Evolutionary conservation across 2,113 vertebrate genomes (phyloP), one percentile per base, ranked within the genome.

Genomic region (Microcebus griseorufus): DNA sequence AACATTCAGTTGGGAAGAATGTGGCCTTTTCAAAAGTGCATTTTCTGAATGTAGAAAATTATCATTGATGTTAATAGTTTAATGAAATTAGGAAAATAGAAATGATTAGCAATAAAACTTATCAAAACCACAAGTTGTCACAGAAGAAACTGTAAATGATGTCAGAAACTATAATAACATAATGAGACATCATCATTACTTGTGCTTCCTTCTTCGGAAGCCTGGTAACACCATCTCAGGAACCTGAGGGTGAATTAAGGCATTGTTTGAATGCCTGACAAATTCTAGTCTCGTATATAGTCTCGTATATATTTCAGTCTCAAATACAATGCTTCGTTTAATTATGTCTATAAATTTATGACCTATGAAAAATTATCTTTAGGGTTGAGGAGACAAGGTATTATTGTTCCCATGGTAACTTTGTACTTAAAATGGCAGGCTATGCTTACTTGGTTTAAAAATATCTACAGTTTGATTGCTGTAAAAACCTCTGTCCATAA

Each of bases 341-440:
- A 93, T 86, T 67, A 70, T 87, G 78, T 85, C 62, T 72, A 17
- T 62, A 29, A 51, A 64, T 88, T 94, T 94, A 82, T 97, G 80
- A 73, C 70, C 88, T 87, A 70, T 75, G 69, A 88, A 96, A 13
- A 94, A 13, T 84, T 90, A 95, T 83, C 75, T 95, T 83, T 90
- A 81, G 58, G 65, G 34, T 90, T n/a, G 23, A 37, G 23, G 39
- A 85, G 86, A 96, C 11, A 88, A 88, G 42, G 60, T 96, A 45
- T 81, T 93, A 76, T 48, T 23, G 82, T 96, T 96, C 85, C 88
- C 85, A 93, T 96, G 85, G 93, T 91, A 96, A 98, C 93, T 90
- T 87, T 90, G 58, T 81, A 88, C 84, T 95, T 94, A 88, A 96
- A 96, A 90, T 97, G 91, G 76, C 80, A 85, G 88, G 85, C 79